Percentiles rank a stretch among this genome's conserved stretches.
Evolutionary conservation across 1,140 invertebrate genomes (phyloP).

Genomic region (Drosophila pachea): DNA sequence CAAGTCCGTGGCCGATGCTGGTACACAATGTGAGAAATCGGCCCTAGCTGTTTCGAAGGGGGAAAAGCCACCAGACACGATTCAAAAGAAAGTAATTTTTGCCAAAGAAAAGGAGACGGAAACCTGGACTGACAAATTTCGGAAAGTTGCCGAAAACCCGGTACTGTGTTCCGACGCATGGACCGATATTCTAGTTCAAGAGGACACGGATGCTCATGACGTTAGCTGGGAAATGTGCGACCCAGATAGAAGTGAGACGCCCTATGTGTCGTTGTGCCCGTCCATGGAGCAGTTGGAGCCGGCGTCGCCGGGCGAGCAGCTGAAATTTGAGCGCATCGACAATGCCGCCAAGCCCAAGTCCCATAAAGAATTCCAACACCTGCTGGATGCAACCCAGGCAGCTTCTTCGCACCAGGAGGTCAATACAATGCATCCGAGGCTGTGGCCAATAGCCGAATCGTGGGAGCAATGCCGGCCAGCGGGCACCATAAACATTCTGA

Average conservation of each 20-base stretch:
- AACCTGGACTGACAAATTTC: background rate
- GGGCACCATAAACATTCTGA: no score
- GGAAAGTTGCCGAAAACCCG: background rate
- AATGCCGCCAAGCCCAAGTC: conserved; percentile 51
- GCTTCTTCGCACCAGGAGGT: background rate
- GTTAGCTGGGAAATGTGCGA: no score
- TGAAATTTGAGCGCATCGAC: conserved; percentile 36
- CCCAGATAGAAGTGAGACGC: no score
- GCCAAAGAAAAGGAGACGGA: background rate
- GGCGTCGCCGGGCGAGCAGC: background rate
- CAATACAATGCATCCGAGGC: no score
- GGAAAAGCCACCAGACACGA: background rate
- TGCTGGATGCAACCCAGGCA: background rate
- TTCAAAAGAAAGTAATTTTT: background rate
- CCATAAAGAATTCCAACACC: background rate
- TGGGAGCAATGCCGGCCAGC: no score
- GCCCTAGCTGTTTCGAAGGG: no score
- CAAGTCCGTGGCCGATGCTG: background rate
- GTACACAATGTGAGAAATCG: background rate
- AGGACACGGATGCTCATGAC: background rate
- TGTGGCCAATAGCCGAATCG: no score
- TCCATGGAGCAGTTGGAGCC: background rate
- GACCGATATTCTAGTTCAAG: background rate
- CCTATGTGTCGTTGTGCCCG: background rate
- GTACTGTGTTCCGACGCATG: background rate